These are phyloP conservation scores for Poecilia gillii DNA, from an alignment of 2,797 vertebrate genomes.

Conservation along the genomic window DNA sequence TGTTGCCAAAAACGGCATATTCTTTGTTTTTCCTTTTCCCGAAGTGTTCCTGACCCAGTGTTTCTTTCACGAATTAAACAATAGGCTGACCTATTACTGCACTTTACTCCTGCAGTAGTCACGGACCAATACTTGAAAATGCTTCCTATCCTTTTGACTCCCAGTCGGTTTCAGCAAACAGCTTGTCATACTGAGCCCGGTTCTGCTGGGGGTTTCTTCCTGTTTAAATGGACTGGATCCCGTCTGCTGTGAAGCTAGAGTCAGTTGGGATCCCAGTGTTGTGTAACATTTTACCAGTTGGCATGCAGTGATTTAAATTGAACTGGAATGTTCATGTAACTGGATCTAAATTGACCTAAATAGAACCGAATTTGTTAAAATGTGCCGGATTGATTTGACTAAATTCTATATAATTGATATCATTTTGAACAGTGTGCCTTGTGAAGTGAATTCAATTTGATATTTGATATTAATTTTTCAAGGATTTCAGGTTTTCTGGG, in stretches of 20 bases:
- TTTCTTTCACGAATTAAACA: not conserved
- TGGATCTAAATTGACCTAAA: not conserved
- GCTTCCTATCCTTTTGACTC: not conserved
- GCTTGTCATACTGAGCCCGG: not conserved
- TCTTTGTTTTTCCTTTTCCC: not conserved
- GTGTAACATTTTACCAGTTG: not conserved
- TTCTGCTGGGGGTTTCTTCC: not conserved
- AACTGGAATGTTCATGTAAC: not conserved
- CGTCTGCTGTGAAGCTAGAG: not conserved
- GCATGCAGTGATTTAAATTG: not conserved
- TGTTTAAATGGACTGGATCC: not conserved
- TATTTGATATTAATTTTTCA: not conserved
- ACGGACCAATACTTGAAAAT: not conserved
- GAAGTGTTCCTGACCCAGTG: not conserved
- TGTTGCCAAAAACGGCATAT: not conserved
- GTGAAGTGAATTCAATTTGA: not conserved
- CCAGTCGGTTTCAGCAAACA: not conserved
- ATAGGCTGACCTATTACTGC: not conserved
- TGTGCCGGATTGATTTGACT: not conserved
- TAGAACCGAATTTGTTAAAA: not conserved
- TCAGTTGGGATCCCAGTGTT: not conserved
- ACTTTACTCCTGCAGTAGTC: not conserved
- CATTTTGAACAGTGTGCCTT: not conserved
- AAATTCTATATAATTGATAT: not conserved
- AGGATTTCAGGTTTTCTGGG: not conserved